phyloP scores from a whole-genome alignment of 2,113 vertebrate genomes.

The Notechis scutatus region DNA sequence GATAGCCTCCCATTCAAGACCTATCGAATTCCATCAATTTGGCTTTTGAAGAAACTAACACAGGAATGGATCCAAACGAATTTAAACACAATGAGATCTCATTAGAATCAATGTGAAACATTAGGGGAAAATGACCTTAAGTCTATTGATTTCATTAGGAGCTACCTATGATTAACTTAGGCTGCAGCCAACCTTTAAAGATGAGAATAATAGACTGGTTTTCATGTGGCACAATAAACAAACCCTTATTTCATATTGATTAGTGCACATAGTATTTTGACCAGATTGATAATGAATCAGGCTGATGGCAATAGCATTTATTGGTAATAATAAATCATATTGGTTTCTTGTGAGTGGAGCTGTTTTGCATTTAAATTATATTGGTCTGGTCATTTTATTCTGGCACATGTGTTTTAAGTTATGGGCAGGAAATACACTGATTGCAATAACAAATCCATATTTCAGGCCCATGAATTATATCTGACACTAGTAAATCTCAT shows the following conservation, averaged over 20 bases:
- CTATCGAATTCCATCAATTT: neutral
- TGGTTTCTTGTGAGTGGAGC: slow-evolving; percentile 9
- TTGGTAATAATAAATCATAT: slow-evolving; percentile 43
- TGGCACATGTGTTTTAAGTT: slow-evolving; percentile 40
- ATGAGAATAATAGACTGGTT: slow-evolving; percentile 27
- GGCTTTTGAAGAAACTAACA: neutral
- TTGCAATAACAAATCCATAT: neutral
- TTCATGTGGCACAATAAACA: slow-evolving; percentile 46
- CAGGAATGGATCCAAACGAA: neutral
- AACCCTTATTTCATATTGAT: slow-evolving; percentile 36
- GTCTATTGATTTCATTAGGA: neutral
- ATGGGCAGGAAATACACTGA: neutral
- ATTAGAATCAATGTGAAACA: neutral
- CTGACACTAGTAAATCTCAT: neutral
- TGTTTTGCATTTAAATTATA: slow-evolving; percentile 50
- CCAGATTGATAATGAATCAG: slow-evolving; percentile 53
- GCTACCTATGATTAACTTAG: neutral
- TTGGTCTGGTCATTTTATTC: slow-evolving; percentile 31
- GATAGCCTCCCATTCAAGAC: neutral
- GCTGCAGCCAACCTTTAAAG: neutral
- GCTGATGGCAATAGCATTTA: slow-evolving; percentile 45
- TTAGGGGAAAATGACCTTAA: neutral
- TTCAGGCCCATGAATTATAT: slow-evolving; percentile 19
- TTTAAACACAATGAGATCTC: neutral
- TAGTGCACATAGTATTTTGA: slow-evolving; percentile 37